Conservation (phyloP, 2,888 invertebrate species). For the Xylocampa areola region DNA sequence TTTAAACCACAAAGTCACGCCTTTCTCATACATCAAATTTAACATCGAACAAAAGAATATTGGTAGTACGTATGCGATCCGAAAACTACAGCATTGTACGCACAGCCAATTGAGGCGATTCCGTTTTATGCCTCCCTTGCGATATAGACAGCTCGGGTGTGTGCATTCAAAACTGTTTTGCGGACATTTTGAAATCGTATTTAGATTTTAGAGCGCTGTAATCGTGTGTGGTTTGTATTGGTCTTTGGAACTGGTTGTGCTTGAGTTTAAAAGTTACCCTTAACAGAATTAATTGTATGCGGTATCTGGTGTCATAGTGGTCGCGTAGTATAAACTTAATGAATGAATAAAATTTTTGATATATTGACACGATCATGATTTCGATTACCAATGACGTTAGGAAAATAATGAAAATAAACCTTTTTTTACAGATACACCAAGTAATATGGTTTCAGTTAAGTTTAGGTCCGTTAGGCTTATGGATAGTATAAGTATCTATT, state of each 20-base stretch:
- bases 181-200: conserved; percentile 39
- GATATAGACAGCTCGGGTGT: conserved; percentile 62
- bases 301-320: too few species aligned
- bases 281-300: too few species aligned
- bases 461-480: too few species aligned
- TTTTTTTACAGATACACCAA: too few species aligned
- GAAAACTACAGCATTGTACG: conserved; percentile 74
- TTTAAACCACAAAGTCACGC: conserved; percentile 29
- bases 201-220: conserved; percentile 28
- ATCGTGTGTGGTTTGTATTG: conserved; percentile 28
- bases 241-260: conserved; percentile 16
- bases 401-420: too few species aligned
- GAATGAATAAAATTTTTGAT: too few species aligned
- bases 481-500: too few species aligned
- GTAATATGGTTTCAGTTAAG: too few species aligned
- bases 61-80: conserved; percentile 68
- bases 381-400: too few species aligned
- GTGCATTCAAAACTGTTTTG: conserved; percentile 11
- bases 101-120: conserved; percentile 75
- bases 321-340: too few species aligned
- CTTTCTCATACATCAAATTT: conserved; percentile 44
- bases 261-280: too few species aligned
- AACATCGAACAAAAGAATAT: conserved; percentile 62
- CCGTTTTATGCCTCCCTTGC: conserved; percentile 78
- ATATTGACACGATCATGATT: too few species aligned